Evolutionary conservation across 2,797 vertebrate species (phyloP).

Genomic region (Acanthurus lineatus): DNA sequence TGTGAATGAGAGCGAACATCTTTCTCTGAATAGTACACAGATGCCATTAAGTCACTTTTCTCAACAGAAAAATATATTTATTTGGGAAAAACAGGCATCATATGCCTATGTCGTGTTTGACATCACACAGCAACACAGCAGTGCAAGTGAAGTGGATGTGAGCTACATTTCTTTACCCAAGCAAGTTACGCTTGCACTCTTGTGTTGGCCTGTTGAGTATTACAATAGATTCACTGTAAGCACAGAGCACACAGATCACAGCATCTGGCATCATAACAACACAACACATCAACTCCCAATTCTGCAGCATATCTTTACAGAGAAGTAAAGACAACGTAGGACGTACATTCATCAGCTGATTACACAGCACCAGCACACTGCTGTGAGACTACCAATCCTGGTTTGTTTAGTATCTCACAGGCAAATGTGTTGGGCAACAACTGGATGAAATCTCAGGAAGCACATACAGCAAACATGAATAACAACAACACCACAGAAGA

Average conservation of each 20-base stretch:
- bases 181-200: neutral
- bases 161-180: too few relatives aligned
- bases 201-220: neutral
- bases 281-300: neutral
- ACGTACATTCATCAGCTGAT: constrained; percentile 7
- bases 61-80: constrained; percentile 35
- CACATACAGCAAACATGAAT: neutral
- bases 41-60: neutral
- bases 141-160: too few relatives aligned
- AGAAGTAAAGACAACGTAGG: neutral
- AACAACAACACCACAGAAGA: neutral
- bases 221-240: neutral
- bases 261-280: neutral
- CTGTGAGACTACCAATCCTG: neutral
- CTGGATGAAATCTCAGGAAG: neutral
- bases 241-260: neutral
- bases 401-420: neutral
- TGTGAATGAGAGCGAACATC: neutral
- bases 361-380: neutral
- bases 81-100: constrained; percentile 3
- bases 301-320: neutral
- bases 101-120: neutral
- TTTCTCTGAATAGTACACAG: neutral
- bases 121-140: too few relatives aligned
- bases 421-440: neutral